Base-by-base conservation (phyloP, 2,888 invertebrate species). In the Prionchulus punctatus region DNA sequence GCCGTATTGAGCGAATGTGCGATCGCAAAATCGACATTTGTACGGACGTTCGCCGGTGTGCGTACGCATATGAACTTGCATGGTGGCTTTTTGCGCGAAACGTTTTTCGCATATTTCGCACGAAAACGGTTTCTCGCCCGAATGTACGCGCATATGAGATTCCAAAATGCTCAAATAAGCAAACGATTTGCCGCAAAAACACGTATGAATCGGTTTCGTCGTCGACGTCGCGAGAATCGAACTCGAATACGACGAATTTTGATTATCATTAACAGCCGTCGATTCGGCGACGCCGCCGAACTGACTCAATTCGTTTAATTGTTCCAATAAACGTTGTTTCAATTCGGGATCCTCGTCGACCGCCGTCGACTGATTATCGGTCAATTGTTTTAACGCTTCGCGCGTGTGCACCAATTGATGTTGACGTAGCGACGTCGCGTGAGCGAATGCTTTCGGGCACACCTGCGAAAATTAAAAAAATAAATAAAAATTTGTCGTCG, bases 21-120 rank as follows among this genome's bases (percentile, higher is more conserved):
- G 69, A 28, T 64, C 65, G 58, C 69, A 69, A 56, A 63, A 69
- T 23, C 63, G 60, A 56, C 69, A 70, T 23, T 23, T 45, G 45
- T 57, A 68, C 62, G 68, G 69, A 59, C 66, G 59, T 55, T 67
- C 67, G 48, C 68, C 69, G 30, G 70, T 70, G 55, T 70, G 70
- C 7, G 51, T 55, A 42, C 68, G 62, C 48, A 67, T 64, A 58
- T 71, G 70, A 18, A 70, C 69, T 60, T 70, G 68, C 15, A 70
- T 60, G 1, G 71, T 71, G 0, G 71, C 68, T 55, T 71, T 71
- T 56, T 70, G 70, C 1, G 68, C 66, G 58, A 71, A 70, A 21
- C 61, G 59, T 60, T 70, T 70, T 52, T 64, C 64, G 58, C 71
- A 71, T 56, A 61, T 67, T 42, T 62, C 62, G 57, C 71, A 70